These are phyloP conservation scores for Leuciscus waleckii DNA, from an alignment of 2,797 vertebrate species.

Conservation along the genomic window DNA sequence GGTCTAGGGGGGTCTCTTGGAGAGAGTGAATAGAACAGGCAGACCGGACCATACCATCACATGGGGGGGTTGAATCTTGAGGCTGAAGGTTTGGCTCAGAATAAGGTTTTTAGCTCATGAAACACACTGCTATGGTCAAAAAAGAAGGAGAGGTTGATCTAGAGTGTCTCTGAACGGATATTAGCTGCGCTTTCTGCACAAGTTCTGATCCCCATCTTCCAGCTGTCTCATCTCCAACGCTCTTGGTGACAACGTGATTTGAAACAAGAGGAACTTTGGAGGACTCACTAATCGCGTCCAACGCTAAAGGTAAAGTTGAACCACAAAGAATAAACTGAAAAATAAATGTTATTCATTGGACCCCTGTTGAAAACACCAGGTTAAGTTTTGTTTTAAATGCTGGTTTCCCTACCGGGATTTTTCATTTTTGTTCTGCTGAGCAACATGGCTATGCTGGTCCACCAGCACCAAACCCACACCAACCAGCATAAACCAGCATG, in stretches of 20 bases:
- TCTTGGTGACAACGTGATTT: constrained; percentile 33
- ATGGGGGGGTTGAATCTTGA: constrained; percentile 69
- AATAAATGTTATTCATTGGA: not conserved
- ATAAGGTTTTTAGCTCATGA: not conserved
- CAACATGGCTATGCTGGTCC: not conserved
- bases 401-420: not conserved
- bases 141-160: not conserved
- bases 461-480: not conserved
- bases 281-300: not conserved
- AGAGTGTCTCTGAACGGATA: not conserved
- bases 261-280: constrained; percentile 51
- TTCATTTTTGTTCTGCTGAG: not conserved
- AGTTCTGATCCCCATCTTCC: constrained; percentile 58
- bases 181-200: constrained; percentile 12
- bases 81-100: constrained; percentile 22
- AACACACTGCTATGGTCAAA: not conserved
- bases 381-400: not conserved
- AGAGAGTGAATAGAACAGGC: constrained; percentile 81
- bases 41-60: constrained; percentile 80
- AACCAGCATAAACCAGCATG: constrained; percentile 4
- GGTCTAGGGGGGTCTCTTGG: constrained; percentile 75
- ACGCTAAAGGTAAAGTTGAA: constrained; percentile 50
- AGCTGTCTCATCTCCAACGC: constrained; percentile 47
- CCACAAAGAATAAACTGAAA: constrained; percentile 32
- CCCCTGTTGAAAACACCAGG: not conserved